Evolutionary conservation across 1,140 invertebrate genomes (phyloP).

Genomic region (Temnothorax nylanderi): DNA sequence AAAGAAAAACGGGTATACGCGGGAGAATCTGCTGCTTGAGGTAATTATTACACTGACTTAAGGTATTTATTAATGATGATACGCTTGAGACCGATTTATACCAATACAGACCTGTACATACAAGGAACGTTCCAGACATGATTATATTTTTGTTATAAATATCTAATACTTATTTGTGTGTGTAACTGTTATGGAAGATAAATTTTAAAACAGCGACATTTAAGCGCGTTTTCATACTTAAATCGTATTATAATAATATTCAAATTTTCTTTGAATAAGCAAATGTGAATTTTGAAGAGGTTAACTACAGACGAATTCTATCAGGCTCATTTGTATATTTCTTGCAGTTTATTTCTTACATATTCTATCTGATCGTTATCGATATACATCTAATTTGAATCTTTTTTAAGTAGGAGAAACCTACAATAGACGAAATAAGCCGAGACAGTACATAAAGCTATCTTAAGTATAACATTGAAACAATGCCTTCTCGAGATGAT

Average conservation of each 20-base stretch:
- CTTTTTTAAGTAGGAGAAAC: background rate
- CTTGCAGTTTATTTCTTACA: background rate
- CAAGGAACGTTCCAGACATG: no score
- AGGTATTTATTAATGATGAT: no score
- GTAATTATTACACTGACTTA: no score
- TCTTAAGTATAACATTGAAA: background rate
- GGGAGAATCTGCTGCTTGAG: no score
- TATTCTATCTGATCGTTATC: background rate
- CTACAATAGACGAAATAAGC: background rate
- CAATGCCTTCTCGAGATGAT: conserved; percentile 72
- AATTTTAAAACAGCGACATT: background rate
- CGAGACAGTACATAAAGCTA: background rate
- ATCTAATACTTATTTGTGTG: background rate
- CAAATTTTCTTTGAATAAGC: background rate
- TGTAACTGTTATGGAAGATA: background rate
- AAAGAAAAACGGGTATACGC: no score
- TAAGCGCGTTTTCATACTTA: background rate
- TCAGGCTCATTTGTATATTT: background rate
- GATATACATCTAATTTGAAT: background rate
- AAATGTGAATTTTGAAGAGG: background rate
- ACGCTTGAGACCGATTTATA: no score
- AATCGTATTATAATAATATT: background rate
- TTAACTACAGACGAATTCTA: background rate
- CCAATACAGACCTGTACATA: no score
- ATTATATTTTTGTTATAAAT: background rate